Base-by-base conservation (phyloP, 2,113 vertebrate species). In the Eonycteris spelaea region DNA sequence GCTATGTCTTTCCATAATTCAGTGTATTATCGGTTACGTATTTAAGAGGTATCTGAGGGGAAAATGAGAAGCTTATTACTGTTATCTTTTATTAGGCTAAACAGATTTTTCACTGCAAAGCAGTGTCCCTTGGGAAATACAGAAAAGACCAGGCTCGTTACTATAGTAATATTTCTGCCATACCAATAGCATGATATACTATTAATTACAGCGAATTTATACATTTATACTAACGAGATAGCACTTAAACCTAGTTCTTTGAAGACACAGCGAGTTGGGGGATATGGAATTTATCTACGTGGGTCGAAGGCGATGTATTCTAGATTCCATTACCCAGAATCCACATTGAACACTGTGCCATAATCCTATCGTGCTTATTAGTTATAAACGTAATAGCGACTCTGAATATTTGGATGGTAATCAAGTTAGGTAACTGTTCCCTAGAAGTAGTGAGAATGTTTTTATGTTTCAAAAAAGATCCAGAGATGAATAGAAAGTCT, bases 161-260 rank as follows among this genome's bases (percentile, higher is more conserved):
- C 94, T 97, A 95, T 61, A 97, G 97, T 74, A 95, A 96, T 97
- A 95, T 70, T 97, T 98, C 95, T 96, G 73, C 94, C 96, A 97
- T 48, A 75, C 85, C 80, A 87, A 87, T 2, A 94, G 85, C 73
- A 94, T 30, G 19, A 22, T 67, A 80, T 12, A 82, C 61, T 90
- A 85, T 95, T 96, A 84, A 97, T 96, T 59, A 92, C 0, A 71
- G 87, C 57, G 94, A 97, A 97, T 96, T 65, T 78, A 92, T 82
- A 93, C 67, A 97, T 96, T 65, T 74, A 92, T 82, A 93, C 63
- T 91, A 94, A 95, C 79, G 59, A 97, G 97, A 96, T 77, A 82
- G 28, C 95, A 79, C 40, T 83, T 86, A 90, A 89, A 63, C 63
- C 92, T 59, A 90, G 87, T 61, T 83, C 97, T 94, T 83, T 0